Evolutionary conservation across 2,888 invertebrate species (phyloP).

Genomic region (Diarsia dahlii): DNA sequence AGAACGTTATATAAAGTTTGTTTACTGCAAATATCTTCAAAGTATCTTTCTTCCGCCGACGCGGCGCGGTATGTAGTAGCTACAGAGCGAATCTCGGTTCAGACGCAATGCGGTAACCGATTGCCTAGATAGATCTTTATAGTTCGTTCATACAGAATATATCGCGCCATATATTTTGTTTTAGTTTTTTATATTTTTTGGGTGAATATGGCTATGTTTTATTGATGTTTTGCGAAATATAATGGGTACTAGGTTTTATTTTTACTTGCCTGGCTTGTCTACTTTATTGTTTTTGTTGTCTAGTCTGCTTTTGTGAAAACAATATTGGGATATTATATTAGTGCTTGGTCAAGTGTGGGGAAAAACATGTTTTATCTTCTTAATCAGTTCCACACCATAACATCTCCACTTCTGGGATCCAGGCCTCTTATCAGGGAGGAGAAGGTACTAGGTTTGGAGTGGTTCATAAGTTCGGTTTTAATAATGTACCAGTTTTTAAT

Average conservation of each 20-base stretch:
- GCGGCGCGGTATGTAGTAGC: background rate
- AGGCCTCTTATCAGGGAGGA: background rate
- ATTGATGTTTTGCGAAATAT: constrained; percentile 1
- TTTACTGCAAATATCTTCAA: constrained; percentile 44
- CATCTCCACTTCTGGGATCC: background rate
- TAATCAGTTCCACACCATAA: too few relatives aligned
- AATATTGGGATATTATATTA: too few relatives aligned
- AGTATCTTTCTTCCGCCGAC: constrained; percentile 18
- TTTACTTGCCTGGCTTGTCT: background rate
- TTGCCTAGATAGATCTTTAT: constrained; percentile 22
- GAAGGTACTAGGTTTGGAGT: too few relatives aligned
- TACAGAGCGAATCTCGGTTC: constrained; percentile 39
- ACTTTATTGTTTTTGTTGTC: background rate
- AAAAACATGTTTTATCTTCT: too few relatives aligned
- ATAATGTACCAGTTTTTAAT: too few relatives aligned
- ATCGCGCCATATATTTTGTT: constrained; percentile 31
- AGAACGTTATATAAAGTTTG: constrained; percentile 38
- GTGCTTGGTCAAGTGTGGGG: too few relatives aligned
- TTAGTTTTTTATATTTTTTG: constrained; percentile 1
- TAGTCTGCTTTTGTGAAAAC: background rate
- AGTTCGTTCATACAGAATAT: constrained; percentile 35
- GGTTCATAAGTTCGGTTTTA: too few relatives aligned
- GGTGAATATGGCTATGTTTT: background rate
- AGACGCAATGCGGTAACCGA: constrained; percentile 57
- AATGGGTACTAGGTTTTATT: background rate